Percentiles rank a stretch among this genome's conserved stretches.
phyloP scores from a whole-genome alignment of 1,140 invertebrate species.

The Callitettix versicolor region DNA sequence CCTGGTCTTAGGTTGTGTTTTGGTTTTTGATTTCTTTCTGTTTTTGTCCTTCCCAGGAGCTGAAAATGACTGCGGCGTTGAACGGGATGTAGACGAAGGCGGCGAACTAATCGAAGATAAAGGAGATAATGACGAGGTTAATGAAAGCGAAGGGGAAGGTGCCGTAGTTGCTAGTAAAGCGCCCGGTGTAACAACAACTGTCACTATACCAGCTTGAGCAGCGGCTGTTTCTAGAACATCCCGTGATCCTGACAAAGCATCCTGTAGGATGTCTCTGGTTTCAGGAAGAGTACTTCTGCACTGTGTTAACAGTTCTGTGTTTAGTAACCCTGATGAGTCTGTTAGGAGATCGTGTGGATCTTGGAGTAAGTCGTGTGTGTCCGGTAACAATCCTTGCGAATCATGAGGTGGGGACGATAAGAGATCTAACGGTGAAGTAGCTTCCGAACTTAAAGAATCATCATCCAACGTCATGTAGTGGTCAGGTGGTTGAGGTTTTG shows the following conservation, averaged over 20 bases:
- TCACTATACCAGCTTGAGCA: slow-evolving; percentile 52
- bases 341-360: no score
- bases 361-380: no score
- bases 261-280: no score
- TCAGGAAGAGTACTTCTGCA: no score
- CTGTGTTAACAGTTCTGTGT: no score
- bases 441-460: slow-evolving; percentile 73
- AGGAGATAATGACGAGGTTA: slow-evolving; percentile 19
- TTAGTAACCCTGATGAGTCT: no score
- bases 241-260: slow-evolving; percentile 14
- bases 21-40: slow-evolving; percentile 77
- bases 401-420: slow-evolving; percentile 10
- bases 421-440: slow-evolving; percentile 33
- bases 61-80: slow-evolving; percentile 42
- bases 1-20: slow-evolving; percentile 69
- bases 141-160: slow-evolving; percentile 9
- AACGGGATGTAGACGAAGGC: slow-evolving; percentile 30
- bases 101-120: slow-evolving; percentile 22
- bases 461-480: slow-evolving; percentile 77
- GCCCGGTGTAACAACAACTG: slow-evolving; percentile 33
- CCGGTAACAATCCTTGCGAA: no score
- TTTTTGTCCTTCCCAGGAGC: slow-evolving; percentile 69
- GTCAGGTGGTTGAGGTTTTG: slow-evolving; percentile 69
- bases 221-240: slow-evolving; percentile 51
- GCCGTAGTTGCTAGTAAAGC: slow-evolving; percentile 10